Percentiles rank a stretch among this genome's conserved stretches.
phyloP scores from a whole-genome alignment of 2,888 invertebrate species.

The Brachypalpus laphriformis region DNA sequence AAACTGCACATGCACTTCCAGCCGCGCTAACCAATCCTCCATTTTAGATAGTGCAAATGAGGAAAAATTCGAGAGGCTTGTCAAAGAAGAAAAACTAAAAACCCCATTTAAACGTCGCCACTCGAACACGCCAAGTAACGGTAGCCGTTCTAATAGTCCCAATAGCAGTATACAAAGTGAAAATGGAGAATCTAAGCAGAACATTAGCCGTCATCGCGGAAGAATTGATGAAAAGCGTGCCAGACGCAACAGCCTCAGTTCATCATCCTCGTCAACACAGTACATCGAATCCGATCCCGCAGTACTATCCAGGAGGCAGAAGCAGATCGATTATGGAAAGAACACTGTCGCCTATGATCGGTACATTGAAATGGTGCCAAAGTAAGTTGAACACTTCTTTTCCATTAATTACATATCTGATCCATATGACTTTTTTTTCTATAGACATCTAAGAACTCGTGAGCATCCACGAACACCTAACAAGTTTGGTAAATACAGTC shows the following conservation, averaged over 20 bases:
- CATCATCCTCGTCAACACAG: conserved; percentile 78
- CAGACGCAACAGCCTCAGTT: conserved; percentile 79
- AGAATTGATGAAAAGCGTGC: conserved; percentile 79
- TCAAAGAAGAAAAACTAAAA: conserved; percentile 82
- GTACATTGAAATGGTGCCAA: conserved; percentile 88
- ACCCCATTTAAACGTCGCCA: conserved; percentile 82
- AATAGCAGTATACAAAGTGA: conserved; percentile 76
- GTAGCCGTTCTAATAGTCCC: conserved; percentile 80
- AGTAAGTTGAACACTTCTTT: conserved; percentile 83
- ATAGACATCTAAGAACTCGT: conserved; percentile 85
- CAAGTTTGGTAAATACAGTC: conserved; percentile 92
- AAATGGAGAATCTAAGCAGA: conserved; percentile 52
- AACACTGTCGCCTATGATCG: conserved; percentile 94
- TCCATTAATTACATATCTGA: neutral
- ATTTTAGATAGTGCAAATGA: conserved; percentile 81
- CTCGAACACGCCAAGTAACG: conserved; percentile 79
- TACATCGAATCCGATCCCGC: conserved; percentile 87
- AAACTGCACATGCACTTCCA: neutral
- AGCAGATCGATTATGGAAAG: conserved; percentile 97
- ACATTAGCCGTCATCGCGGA: conserved; percentile 36
- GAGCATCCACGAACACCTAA: conserved; percentile 95
- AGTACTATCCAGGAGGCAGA: conserved; percentile 90
- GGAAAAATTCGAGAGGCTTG: conserved; percentile 80
- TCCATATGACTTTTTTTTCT: conserved; percentile 75
- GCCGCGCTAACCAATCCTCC: conserved; percentile 13